Evolutionary conservation across 2,888 invertebrate species (phyloP).

Genomic region (Andricus quercusramuli): DNA sequence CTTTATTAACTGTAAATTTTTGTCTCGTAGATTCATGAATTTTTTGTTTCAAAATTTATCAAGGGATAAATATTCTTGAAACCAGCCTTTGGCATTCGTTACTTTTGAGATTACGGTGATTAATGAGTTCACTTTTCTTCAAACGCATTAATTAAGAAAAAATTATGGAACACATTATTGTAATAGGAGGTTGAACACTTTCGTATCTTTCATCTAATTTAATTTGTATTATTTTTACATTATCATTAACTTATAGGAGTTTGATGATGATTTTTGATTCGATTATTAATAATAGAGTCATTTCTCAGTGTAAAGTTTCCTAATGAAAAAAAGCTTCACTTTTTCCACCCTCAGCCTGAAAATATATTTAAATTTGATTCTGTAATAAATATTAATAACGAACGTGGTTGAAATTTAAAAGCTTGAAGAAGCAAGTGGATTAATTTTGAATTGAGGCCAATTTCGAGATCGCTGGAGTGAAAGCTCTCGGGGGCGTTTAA

Average conservation of each 20-base stretch:
- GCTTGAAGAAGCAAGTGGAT: not conserved
- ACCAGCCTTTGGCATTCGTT: too few relatives aligned
- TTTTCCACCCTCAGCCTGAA: not conserved
- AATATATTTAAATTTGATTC: not conserved
- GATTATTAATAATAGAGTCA: not conserved
- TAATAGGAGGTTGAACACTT: not conserved
- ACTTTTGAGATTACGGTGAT: too few relatives aligned
- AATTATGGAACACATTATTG: too few relatives aligned
- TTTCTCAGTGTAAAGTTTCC: not conserved
- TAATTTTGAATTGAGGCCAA: not conserved
- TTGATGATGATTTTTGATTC: not conserved
- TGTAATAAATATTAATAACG: not conserved
- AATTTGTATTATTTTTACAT: not conserved
- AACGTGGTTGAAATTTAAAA: not conserved
- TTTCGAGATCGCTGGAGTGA: not conserved
- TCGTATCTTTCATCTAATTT: not conserved
- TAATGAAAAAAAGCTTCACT: not conserved
- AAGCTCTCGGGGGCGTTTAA: not conserved
- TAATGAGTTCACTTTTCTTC: too few relatives aligned
- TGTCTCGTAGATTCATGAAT: not conserved
- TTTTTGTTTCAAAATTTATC: too few relatives aligned
- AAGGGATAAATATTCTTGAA: too few relatives aligned
- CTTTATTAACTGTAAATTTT: not conserved
- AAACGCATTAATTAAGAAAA: too few relatives aligned
- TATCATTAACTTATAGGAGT: not conserved